Evolutionary conservation across 2,113 vertebrate genomes (phyloP), one percentile per base, ranked within the genome.

Genomic region (Paraplagusia blochii): DNA sequence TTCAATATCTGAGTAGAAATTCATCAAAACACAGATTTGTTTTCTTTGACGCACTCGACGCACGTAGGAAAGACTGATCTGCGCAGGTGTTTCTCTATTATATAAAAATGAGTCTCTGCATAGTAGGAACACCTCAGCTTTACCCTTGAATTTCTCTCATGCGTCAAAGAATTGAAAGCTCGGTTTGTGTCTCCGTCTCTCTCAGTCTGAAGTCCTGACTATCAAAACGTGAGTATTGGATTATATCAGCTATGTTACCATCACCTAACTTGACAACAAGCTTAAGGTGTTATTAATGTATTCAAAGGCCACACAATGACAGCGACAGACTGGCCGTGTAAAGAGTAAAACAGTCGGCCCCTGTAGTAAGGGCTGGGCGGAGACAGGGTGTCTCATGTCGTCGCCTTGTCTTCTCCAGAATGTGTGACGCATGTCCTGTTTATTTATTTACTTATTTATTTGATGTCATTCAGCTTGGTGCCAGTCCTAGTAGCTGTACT

Each of bases 111-210:
- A 29, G 22, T 29, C 3, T 36, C 56, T 47, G 18, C 9, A 40
- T 1, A 40, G 39, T 38, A 43, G 39, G 8, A 18, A 35, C 38
- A 18, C 15, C 59, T 48, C 44, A 34, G 0, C 1, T 0, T 9
- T 74, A 34, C 69, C 77, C 72, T 78, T 69, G 67, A 74, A 12
- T 58, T 69, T 58, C 15, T 56, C 35, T 53, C 12, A 29, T 53
- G 64, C 34, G 12, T 77, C 58, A 70, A 19, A 62, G 33, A 46
- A 34, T 14, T 13, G 34, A 2, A 55, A 39, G 11, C 10, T 49
- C 42, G 51, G 44, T n/a, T n/a, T n/a, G n/a, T n/a, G n/a, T 4
- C 42, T 2, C 2, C 2, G 19, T 15, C 15, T 29, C 10, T 15
- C 16, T 36, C 16, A 44, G 17, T 13, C 35, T 44, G 9, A 33